A percentile compares a stretch with the other conserved stretches of the same genome.
Evolutionary conservation across 2,888 invertebrate species (phyloP).

Genomic region (Agrotis puta): DNA sequence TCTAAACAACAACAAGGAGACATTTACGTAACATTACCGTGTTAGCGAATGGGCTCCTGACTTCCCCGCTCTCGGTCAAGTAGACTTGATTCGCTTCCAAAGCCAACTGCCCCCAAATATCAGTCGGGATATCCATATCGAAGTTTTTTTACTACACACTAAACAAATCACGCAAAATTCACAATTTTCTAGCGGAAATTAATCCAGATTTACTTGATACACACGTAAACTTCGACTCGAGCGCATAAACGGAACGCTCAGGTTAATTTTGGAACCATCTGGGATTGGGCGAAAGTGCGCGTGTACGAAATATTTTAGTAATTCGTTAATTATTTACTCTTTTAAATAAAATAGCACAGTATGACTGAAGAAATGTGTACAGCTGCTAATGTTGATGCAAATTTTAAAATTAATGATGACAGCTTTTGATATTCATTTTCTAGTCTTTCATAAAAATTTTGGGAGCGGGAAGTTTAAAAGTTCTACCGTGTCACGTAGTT

Average conservation of each 20-base stretch:
- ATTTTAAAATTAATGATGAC: conserved; percentile 31
- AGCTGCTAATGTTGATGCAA: conserved; percentile 27
- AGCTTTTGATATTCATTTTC: conserved; percentile 38
- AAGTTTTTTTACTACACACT: conserved; percentile 67
- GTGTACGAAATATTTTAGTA: conserved; percentile 75
- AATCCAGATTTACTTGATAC: conserved; percentile 79
- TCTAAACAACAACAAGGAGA: conserved; percentile 54
- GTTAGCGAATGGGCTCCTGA: conserved; percentile 95
- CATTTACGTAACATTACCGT: conserved; percentile 92
- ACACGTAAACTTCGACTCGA: conserved; percentile 78
- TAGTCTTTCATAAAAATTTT: conserved; percentile 6
- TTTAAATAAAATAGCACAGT: conserved; percentile 31
- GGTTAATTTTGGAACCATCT: conserved; percentile 89
- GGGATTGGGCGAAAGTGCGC: conserved; percentile 77
- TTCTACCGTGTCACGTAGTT: not conserved
- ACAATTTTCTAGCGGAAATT: conserved; percentile 58
- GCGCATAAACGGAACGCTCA: conserved; percentile 84
- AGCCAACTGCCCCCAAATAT: conserved; percentile 97
- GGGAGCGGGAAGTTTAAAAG: conserved; percentile 61
- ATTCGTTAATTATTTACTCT: conserved; percentile 70
- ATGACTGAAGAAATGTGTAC: conserved; percentile 36
- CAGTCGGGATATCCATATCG: conserved; percentile 93
- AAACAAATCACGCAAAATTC: conserved; percentile 62
- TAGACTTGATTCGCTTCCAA: conserved; percentile 97
- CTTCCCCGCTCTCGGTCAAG: conserved; percentile 94